Evolutionary conservation across 53 echinoderm and acorn worm species (phyloP), one percentile per base, ranked within the genome.

Genomic region (Henricia sp.): DNA sequence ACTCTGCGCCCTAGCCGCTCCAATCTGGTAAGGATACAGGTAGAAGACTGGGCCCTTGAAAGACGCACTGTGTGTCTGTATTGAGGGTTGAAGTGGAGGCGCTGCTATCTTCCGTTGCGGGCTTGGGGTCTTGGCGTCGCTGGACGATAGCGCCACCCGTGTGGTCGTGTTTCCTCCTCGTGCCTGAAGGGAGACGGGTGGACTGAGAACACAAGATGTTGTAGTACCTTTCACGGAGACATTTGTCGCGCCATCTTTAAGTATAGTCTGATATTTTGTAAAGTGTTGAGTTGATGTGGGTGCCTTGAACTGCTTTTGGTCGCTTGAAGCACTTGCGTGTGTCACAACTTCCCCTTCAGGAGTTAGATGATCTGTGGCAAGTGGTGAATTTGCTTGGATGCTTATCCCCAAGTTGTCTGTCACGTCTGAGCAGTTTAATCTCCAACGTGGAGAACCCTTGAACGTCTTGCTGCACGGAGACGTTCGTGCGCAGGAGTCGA

Each of bases 381-480:
- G n/a, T n/a, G n/a, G n/a, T n/a, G n/a, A n/a, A n/a, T n/a, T n/a
- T n/a, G n/a, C n/a, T n/a, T n/a, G n/a, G n/a, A n/a, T n/a, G n/a
- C n/a, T n/a, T n/a, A n/a, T n/a, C n/a, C n/a, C n/a, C 24, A 34
- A 30, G 10, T 4, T 29, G 6, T 29, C 30, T 1, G 24, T 13
- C 62, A 32, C 10, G 29, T 8, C 30, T 6, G n/a, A 34, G 5
- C 29, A 23, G 17, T 34, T 32, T 21, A 17, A n/a, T 34, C 62
- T 6, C 2, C 12, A 10, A 13, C 17, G 62, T 1, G 17, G 62
- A 14, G 62, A 10, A 19, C 24, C 39, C 19, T n/a, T 67, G 13
- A 24, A 67, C 37, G 39, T 74, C 20, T 74, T 74, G 37, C 20
- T 74, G 55, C 74, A 74, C 4, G 74, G 74, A 36, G 74, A 74